phyloP scores from a whole-genome alignment of 2,888 invertebrate genomes.

The Stenoptilia bipunctidactyla region DNA sequence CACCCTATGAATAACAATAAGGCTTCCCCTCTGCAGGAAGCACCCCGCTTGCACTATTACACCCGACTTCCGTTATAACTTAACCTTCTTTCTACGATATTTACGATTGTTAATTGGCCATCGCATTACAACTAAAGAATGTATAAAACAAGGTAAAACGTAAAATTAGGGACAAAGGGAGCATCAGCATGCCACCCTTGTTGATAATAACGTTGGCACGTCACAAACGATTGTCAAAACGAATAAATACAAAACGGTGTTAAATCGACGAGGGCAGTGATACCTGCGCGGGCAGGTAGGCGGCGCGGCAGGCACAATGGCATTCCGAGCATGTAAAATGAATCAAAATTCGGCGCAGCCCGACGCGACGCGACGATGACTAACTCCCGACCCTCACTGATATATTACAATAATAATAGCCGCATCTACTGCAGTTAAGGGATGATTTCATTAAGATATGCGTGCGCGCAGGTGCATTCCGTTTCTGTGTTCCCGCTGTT shows the following conservation, averaged over 20 bases:
- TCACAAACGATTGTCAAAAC: constrained; percentile 50
- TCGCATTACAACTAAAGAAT: background rate
- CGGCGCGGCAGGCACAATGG: constrained; percentile 53
- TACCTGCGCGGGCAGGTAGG: constrained; percentile 38
- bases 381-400: constrained; percentile 34
- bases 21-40: constrained; percentile 34
- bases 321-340: constrained; percentile 64
- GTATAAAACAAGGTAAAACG: background rate
- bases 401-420: constrained; percentile 58
- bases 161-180: constrained; percentile 23
- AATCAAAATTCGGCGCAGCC: constrained; percentile 55
- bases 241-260: constrained; percentile 41
- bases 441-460: constrained; percentile 56
- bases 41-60: constrained; percentile 27
- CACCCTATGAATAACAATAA: constrained; percentile 35
- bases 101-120: background rate
- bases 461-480: constrained; percentile 39
- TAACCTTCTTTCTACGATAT: constrained; percentile 23
- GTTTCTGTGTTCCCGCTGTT: background rate
- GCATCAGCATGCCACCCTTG: constrained; percentile 33
- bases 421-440: constrained; percentile 47
- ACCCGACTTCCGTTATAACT: constrained; percentile 36
- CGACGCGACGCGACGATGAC: constrained; percentile 33
- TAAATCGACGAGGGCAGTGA: constrained; percentile 16
- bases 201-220: constrained; percentile 49